Evolutionary conservation across 2,888 invertebrate genomes (phyloP), one percentile per base, ranked within the genome.

Genomic region (Dromius quadrimaculatus): DNA sequence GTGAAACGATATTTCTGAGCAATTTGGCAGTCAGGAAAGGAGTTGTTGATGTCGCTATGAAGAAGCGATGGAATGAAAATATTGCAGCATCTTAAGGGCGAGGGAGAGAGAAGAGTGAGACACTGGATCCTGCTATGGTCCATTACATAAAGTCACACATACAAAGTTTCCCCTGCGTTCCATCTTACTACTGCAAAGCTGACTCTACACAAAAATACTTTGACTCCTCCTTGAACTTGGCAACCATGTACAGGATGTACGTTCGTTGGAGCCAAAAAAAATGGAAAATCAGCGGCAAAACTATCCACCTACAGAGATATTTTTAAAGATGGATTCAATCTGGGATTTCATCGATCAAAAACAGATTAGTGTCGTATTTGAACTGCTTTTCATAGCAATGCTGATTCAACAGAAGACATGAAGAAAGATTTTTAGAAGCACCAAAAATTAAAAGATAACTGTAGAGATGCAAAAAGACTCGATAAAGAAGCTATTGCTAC

Each of bases 1-100:
- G 73, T 20, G 71, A 74, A 41, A 62, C 70, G 0, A 73, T 72
- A 71, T 74, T 73, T 38, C 38, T 73, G n/a, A 74, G 66, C 61
- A 73, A 72, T 3, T 38, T 74, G 13, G 73, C 54, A 19, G 62
- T 72, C 6, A 32, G 32, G 20, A 73, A 72, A 62, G 70, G 72
- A 28, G 73, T 74, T 13, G 73, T 73, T 1, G 73, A 74, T 54
- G 65, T 74, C 13, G 74, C 72, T 23, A 59, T 73, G 69, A 57
- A 9, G 11, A 74, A 73, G 17, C 19, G 73, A 34, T 62, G 64
- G 3, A 8, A 36, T n/a, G 57, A 64, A 71, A 74, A 72, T 43
- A 68, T 38, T 17, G 22, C 28, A 36, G 50, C 28, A 17, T n/a
- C 2, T 22, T 66, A 74, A 50, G 13, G 34, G 54, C 68, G 73